Evolutionary conservation across 2,113 vertebrate genomes (phyloP), one percentile per base, ranked within the genome.

Genomic region (Falcunculus frontatus): DNA sequence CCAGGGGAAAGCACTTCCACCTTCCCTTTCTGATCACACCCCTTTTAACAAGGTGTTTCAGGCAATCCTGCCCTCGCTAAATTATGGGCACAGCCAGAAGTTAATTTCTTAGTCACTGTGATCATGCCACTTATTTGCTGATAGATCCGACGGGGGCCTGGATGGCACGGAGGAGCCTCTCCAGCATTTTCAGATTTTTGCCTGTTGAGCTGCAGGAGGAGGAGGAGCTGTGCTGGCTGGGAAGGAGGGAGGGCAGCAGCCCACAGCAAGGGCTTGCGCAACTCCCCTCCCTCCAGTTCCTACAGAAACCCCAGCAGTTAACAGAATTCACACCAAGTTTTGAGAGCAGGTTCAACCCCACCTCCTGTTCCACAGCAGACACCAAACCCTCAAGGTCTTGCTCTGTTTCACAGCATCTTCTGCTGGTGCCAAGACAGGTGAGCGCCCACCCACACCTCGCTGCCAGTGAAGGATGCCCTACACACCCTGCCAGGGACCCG

Each of bases 41-140:
- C 68, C 18, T 39, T 1, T 3, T 2, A 21, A 35, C 7, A 9
- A 26, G 0, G 0, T 0, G 16, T 12, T 46, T 7, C 30, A 14
- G 50, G 41, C 32, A 16, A 10, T 4, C 29, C 81, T 76, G 75
- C 70, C 74, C 87, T 23, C 12, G 6, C 63, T 22, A 5, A 35
- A 19, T 10, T 7, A 33, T 0, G 4, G 67, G 33, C 85, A 84
- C 57, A 39, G 79, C 53, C 10, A 44, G 13, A 6, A 46, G 63
- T 39, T 35, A 1, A 63, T 55, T 20, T 17, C 76, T 59, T 27
- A 27, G 82, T 29, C 85, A 46, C 52, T 15, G 35, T 4, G 16
- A 59, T 7, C 47, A 3, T 1, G 4, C 7, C 30, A 30, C 27
- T 52, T 7, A 6, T 49, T 49, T 50, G 55, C 80, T 64, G 83